Conservation (phyloP, 2,797 vertebrate genomes). For the Lophius americanus region DNA sequence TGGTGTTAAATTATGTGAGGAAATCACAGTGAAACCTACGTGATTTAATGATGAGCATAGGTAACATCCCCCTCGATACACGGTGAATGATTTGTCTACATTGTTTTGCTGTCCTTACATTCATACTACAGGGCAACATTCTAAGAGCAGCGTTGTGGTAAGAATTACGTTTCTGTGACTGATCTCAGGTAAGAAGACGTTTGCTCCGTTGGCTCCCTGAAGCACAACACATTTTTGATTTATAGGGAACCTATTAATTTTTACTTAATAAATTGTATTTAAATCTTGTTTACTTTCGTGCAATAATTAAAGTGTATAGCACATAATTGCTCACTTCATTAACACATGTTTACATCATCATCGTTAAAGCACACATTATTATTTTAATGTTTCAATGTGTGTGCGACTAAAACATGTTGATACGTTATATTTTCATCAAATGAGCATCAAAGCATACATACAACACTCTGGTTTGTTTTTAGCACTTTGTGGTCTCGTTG, state of each 20-base stretch:
- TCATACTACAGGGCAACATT: constrained; percentile 15
- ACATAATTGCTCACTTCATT: no score
- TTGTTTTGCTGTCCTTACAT: constrained; percentile 7
- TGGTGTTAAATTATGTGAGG: constrained; percentile 27
- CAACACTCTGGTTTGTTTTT: background rate
- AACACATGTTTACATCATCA: no score
- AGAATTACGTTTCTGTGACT: constrained; percentile 20
- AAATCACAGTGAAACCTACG: constrained; percentile 24
- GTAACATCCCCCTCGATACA: constrained; percentile 29
- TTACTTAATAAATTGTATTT: no score
- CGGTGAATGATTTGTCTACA: constrained; percentile 22
- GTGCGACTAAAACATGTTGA: background rate
- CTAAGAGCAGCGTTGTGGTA: constrained; percentile 4
- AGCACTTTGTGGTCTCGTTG: background rate
- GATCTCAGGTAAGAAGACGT: constrained; percentile 12
- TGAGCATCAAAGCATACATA: background rate
- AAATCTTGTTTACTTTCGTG: no score
- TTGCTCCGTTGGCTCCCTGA: background rate
- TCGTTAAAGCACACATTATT: no score
- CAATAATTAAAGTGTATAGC: no score
- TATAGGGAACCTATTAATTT: no score
- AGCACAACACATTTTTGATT: background rate
- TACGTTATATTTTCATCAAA: background rate
- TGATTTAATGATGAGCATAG: constrained; percentile 28
- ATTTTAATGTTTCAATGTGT: background rate